Conservation (phyloP, 2,797 vertebrate genomes). For the Acropternis orthonyx region DNA sequence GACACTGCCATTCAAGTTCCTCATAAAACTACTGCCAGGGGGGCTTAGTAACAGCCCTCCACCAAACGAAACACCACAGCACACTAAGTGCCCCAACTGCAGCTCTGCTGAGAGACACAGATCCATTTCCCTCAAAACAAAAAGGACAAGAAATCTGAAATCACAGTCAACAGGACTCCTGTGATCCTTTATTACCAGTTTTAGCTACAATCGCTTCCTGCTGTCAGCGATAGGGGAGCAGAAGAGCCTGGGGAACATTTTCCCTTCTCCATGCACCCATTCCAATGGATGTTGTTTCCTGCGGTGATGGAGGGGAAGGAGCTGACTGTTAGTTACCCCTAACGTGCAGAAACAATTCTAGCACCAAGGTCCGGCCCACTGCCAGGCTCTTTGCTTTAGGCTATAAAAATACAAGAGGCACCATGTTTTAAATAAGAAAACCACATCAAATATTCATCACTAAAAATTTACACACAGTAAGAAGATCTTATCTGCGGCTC, state of each 20-base stretch:
- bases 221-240: not conserved
- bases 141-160: not conserved
- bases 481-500: not conserved
- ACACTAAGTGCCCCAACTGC: not conserved
- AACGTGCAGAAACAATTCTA: not conserved
- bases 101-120: not conserved
- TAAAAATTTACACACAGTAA: not conserved
- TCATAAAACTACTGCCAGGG: not conserved
- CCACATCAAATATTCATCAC: not conserved
- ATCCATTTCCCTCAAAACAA: not conserved
- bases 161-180: not conserved
- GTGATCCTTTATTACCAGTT: not conserved
- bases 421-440: not conserved
- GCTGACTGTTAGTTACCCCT: not conserved
- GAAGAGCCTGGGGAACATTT: not conserved
- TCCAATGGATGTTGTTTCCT: not conserved
- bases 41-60: not conserved
- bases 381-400: not conserved
- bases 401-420: not conserved
- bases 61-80: not conserved
- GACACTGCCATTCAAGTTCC: not conserved
- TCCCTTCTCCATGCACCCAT: accelerated
- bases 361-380: not conserved
- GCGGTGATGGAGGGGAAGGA: not conserved
- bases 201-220: not conserved